Conservation (phyloP, 2,888 invertebrate genomes). For the Synergus laeviventris region DNA sequence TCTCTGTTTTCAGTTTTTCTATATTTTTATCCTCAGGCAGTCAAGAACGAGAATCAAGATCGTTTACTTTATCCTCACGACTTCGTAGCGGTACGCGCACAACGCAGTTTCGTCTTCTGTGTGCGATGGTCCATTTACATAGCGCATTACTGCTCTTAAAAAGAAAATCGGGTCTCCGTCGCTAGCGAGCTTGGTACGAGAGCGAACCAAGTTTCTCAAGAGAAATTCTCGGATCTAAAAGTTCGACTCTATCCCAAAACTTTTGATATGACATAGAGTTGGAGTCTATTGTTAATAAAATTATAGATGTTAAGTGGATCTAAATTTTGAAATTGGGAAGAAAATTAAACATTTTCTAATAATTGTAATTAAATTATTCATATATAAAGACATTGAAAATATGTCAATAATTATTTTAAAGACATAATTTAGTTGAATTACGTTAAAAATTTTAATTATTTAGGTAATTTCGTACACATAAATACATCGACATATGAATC, state of each 20-base stretch:
- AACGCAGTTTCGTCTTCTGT: constrained; percentile 54
- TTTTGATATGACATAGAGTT: not conserved
- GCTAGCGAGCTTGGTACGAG: constrained; percentile 1
- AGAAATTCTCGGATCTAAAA: not conserved
- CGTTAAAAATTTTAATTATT: not conserved
- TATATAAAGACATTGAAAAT: not conserved
- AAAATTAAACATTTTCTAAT: not conserved
- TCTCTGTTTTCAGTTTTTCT: not conserved
- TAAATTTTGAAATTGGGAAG: not conserved
- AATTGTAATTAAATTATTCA: not conserved
- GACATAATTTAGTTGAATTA: not conserved
- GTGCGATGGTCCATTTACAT: constrained; percentile 60
- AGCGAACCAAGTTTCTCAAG: constrained; percentile 14
- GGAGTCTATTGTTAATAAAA: constrained; percentile 12
- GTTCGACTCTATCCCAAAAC: constrained; percentile 10
- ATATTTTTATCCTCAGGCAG: not conserved
- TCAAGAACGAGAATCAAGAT: constrained; percentile 41
- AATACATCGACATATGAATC: not conserved
- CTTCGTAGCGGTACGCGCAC: constrained; percentile 38
- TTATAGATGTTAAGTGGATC: constrained; percentile 9
- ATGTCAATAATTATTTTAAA: not conserved
- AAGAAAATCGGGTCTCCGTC: constrained; percentile 43
- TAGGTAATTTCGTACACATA: not conserved
- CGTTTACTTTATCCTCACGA: constrained; percentile 47
- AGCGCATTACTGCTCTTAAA: constrained; percentile 59